Evolutionary conservation across 2,113 vertebrate genomes (phyloP).

Genomic region (Nansenia antarctica): DNA sequence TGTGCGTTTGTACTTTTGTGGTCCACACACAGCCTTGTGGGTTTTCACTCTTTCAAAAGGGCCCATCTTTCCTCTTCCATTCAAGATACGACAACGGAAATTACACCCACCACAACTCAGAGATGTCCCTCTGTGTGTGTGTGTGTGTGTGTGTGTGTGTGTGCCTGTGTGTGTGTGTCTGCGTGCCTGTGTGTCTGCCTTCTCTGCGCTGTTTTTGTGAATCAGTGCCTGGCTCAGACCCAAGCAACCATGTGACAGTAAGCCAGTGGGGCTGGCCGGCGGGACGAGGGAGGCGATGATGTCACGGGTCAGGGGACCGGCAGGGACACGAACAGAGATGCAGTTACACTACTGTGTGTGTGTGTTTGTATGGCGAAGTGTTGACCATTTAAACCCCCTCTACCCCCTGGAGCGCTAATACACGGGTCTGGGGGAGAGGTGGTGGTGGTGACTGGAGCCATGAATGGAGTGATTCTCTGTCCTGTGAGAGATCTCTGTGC

Average conservation of each 20-base stretch:
- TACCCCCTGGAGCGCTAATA: background rate
- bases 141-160: background rate
- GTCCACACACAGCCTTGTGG: background rate
- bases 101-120: background rate
- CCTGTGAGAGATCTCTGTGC: constrained; percentile 9
- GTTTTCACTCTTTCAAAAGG: background rate
- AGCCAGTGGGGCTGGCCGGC: constrained; percentile 16
- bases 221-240: constrained; percentile 20
- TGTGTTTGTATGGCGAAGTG: constrained; percentile 3
- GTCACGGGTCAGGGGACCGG: constrained; percentile 32
- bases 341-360: background rate
- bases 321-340: background rate
- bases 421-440: background rate
- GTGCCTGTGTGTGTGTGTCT: constrained; percentile 21
- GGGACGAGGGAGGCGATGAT: constrained; percentile 11
- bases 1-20: background rate
- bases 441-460: background rate
- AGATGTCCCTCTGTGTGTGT: background rate
- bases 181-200: background rate
- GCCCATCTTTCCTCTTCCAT: background rate
- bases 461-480: constrained; percentile 16
- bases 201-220: constrained; percentile 11
- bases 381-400: background rate
- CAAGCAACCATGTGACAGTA: constrained; percentile 30
- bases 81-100: background rate